These are phyloP conservation scores for Amiota communis DNA, from an alignment of 2,888 invertebrate species.

Conservation along the genomic window DNA sequence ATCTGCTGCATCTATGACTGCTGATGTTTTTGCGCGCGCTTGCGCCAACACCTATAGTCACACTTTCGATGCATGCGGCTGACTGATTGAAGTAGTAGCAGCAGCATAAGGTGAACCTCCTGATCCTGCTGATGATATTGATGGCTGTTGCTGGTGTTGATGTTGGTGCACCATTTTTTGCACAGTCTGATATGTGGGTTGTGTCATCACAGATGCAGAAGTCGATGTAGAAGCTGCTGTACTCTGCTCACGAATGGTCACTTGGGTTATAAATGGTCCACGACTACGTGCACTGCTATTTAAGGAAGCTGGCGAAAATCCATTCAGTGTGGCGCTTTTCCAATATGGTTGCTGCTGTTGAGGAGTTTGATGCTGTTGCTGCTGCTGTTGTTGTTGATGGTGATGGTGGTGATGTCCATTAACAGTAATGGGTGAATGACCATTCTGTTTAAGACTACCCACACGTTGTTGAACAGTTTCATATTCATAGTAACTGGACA, in stretches of 20 bases:
- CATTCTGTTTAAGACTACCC: conserved; percentile 72
- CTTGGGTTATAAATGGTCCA: conserved; percentile 79
- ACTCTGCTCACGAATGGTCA: conserved; percentile 76
- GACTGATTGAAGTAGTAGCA: conserved; percentile 46
- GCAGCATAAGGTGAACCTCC: conserved; percentile 56
- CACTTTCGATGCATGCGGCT: conserved; percentile 73
- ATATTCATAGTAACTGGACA: conserved; percentile 89
- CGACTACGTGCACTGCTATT: conserved; percentile 73
- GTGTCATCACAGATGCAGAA: conserved; percentile 34
- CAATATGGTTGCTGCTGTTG: conserved; percentile 67
- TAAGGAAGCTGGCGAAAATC: conserved; percentile 67
- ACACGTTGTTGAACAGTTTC: conserved; percentile 82
- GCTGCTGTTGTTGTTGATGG: conserved; percentile 34
- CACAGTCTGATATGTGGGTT: conserved; percentile 70
- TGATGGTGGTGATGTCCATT: conserved; percentile 51
- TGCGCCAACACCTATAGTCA: conserved; percentile 73
- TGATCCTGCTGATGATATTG: conserved; percentile 30
- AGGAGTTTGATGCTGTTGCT: conserved; percentile 69
- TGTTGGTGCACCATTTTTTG: conserved; percentile 60
- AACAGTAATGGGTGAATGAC: conserved; percentile 57
- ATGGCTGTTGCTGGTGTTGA: conserved; percentile 42
- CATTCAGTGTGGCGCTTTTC: conserved; percentile 70
- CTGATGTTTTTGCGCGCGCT: conserved; percentile 59
- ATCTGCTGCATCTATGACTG: conserved; percentile 38
- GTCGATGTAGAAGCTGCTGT: conserved; percentile 32